Evolutionary conservation across 1,140 invertebrate species (phyloP), one percentile per base, ranked within the genome.

Genomic region (Formica selysi): DNA sequence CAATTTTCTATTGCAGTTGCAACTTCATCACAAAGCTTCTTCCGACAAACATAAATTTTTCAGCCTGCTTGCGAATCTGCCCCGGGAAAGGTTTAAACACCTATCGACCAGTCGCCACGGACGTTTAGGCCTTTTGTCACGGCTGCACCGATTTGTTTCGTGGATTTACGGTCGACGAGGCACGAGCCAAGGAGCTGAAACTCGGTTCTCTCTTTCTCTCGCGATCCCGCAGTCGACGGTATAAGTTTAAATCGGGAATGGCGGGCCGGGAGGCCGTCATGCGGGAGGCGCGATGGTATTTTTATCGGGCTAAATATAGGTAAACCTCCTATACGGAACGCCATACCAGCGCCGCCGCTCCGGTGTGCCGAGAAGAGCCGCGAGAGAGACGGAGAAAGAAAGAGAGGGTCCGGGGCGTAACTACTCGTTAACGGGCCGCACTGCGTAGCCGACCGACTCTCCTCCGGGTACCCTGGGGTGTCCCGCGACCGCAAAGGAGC

Each of bases 271-370:
- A 94, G 94, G 91, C 92, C 93, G 93, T 91, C 89, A 93, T 93
- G 93, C 93, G 94, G 94, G 94, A 94, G 94, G 93, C 93, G 86
- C 91, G 92, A 94, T 92, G 92, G 88, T 95, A 95, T 95, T 95
- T 95, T 95, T 95, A 95, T 95, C 94, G 90, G 74, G 90, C 92
- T 95, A 94, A 94, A 95, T 94, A 94, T 95, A 95, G 90, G 87
- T 88, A 92, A 93, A 94, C 91, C 93, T 93, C 91, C 91, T 92
- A 90, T 91, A 91, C 91, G 89, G 83, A 92, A 92, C 92, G 91
- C 91, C 92, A 91, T 92, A 92, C 91, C 91, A 81, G 83, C 71
- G 70, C 38, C 29, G 68, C 76, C 32, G 68, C 64, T 65, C 29
- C 70, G 73, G 44, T 83, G 86, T 59, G 54, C 64, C 44, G 67